Evolutionary conservation across 2,888 invertebrate species (phyloP).

Genomic region (Eupithecia inturbata): DNA sequence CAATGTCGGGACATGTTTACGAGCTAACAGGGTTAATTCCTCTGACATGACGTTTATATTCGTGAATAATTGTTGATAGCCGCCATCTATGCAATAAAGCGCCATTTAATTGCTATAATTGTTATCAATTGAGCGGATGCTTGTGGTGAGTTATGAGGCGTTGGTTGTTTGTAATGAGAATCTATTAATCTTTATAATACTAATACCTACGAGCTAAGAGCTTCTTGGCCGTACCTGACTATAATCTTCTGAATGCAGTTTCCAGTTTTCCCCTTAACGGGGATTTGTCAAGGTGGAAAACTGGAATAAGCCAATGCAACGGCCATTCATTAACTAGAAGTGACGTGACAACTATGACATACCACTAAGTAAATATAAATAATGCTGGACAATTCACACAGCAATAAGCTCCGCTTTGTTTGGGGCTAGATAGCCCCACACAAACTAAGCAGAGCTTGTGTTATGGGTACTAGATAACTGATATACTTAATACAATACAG

Average conservation of each 20-base stretch:
- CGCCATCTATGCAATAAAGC: constrained; percentile 51
- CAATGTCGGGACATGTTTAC: constrained; percentile 82
- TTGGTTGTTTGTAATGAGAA: constrained; percentile 5
- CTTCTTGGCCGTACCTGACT: background rate
- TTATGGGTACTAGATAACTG: too few relatives aligned
- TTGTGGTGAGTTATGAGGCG: constrained; percentile 13
- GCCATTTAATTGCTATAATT: constrained; percentile 46
- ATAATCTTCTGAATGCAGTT: background rate
- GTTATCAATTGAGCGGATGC: constrained; percentile 37
- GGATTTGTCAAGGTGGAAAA: too few relatives aligned
- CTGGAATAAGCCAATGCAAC: too few relatives aligned
- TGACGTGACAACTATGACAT: background rate
- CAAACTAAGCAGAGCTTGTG: too few relatives aligned
- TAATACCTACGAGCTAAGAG: background rate
- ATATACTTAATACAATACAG: too few relatives aligned
- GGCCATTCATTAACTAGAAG: background rate
- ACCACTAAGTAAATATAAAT: background rate
- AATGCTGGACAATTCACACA: too few relatives aligned
- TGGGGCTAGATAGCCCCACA: too few relatives aligned
- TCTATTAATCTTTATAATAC: constrained; percentile 4
- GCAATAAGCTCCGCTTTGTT: too few relatives aligned
- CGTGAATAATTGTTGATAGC: constrained; percentile 81
- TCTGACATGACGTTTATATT: constrained; percentile 81
- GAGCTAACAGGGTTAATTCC: constrained; percentile 83
- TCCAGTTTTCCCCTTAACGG: too few relatives aligned